phyloP scores from a whole-genome alignment of 2,888 invertebrate genomes.

The Cosmorhoe ocellata region DNA sequence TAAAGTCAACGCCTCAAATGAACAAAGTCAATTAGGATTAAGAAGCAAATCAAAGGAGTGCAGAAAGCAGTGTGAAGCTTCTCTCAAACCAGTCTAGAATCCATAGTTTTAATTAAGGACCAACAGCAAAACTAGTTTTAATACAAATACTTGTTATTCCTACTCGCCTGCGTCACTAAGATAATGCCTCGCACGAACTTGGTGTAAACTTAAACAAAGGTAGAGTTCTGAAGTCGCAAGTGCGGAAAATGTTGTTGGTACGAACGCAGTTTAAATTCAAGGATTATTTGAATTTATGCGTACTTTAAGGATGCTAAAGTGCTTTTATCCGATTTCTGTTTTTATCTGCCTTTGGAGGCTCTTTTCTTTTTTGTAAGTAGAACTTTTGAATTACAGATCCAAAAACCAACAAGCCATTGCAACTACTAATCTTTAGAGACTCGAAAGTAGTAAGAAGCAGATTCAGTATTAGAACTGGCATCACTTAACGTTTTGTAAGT shows the following conservation, averaged over 20 bases:
- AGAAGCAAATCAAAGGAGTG: background rate
- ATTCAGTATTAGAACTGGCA: too few relatives aligned
- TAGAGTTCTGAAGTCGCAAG: slow-evolving; percentile 39
- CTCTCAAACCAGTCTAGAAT: background rate
- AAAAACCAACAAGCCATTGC: too few relatives aligned
- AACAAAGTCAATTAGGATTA: too few relatives aligned
- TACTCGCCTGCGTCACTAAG: slow-evolving; percentile 43
- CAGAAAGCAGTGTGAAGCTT: too few relatives aligned
- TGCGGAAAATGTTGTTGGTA: slow-evolving; percentile 44
- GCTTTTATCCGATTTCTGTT: slow-evolving; percentile 3
- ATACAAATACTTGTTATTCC: slow-evolving; percentile 25
- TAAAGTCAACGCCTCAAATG: too few relatives aligned
- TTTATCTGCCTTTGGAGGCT: background rate
- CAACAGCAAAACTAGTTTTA: slow-evolving; percentile 16
- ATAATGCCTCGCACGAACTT: slow-evolving; percentile 52
- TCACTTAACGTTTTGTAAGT: too few relatives aligned
- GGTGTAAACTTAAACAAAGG: slow-evolving; percentile 47
- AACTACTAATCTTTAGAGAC: too few relatives aligned
- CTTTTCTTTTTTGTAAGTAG: too few relatives aligned
- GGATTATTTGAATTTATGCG: slow-evolving; percentile 22
- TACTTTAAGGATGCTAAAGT: slow-evolving; percentile 3
- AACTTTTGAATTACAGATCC: too few relatives aligned
- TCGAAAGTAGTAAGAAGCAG: too few relatives aligned
- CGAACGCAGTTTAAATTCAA: slow-evolving; percentile 22
- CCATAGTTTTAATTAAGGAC: slow-evolving; percentile 9